Percentiles rank a stretch among this genome's conserved stretches.
These are phyloP conservation scores for Catharus minimus DNA, from an alignment of 2,113 vertebrate species.

Conservation along the genomic window DNA sequence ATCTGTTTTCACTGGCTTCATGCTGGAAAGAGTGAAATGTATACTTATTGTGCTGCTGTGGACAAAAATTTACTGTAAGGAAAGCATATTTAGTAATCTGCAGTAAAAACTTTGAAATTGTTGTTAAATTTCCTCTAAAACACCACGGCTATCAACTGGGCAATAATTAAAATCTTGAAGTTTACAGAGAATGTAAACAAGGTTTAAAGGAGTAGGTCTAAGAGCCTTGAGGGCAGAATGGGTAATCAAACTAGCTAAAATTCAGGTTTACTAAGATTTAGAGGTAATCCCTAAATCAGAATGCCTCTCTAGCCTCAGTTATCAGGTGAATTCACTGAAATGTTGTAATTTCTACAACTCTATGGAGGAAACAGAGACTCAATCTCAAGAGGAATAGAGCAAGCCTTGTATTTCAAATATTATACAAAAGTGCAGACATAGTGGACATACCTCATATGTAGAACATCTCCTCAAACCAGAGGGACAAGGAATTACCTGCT, in stretches of 20 bases:
- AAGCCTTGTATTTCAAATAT: background rate
- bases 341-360: background rate
- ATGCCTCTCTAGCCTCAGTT: background rate
- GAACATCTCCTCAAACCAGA: background rate
- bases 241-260: background rate
- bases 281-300: background rate
- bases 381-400: background rate
- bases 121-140: background rate
- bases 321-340: background rate
- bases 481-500: too few relatives aligned
- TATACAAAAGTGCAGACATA: background rate
- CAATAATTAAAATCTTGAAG: slow-evolving; percentile 11
- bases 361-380: background rate
- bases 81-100: slow-evolving; percentile 29
- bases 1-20: background rate
- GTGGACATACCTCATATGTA: background rate
- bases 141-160: background rate
- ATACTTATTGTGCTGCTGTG: background rate
- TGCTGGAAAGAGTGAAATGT: background rate
- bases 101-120: background rate
- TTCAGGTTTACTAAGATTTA: background rate
- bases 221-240: background rate
- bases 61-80: background rate
- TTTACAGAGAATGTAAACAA: background rate
- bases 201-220: background rate